Evolutionary conservation across 2,113 vertebrate species (phyloP).

Genomic region (Thermophis baileyi): DNA sequence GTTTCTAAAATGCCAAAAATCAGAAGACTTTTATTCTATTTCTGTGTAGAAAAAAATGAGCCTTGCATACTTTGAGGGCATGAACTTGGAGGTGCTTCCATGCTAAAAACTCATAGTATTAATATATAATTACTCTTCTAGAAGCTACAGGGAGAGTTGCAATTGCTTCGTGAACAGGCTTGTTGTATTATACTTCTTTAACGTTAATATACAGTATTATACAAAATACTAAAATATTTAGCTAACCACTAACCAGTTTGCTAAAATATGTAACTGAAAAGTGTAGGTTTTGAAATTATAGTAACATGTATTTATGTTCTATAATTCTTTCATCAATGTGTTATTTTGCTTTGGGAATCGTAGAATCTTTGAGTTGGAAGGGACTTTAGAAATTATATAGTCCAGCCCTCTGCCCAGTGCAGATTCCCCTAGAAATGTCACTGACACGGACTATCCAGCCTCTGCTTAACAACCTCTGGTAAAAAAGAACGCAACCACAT

Average conservation of each 20-base stretch:
- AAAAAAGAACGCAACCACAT: background rate
- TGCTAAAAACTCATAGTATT: background rate
- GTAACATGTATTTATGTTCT: background rate
- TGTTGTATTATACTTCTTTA: background rate
- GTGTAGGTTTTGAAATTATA: background rate
- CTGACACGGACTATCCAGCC: background rate
- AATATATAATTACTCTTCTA: background rate
- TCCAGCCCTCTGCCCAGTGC: background rate
- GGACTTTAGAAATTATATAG: background rate
- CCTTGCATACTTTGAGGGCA: background rate
- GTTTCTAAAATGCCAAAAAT: constrained; percentile 6
- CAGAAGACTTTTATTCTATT: background rate
- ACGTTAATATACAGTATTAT: background rate
- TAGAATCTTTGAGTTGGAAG: background rate
- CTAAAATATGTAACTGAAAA: background rate
- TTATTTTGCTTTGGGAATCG: background rate
- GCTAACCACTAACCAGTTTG: background rate
- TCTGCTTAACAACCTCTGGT: background rate
- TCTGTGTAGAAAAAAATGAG: background rate
- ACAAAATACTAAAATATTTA: background rate
- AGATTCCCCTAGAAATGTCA: background rate
- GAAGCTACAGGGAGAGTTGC: background rate
- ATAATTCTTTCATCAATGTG: background rate
- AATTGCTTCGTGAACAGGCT: background rate
- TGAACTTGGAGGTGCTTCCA: background rate